These are phyloP conservation scores for Amyelois transitella DNA, from an alignment of 1,140 invertebrate genomes.

Conservation along the genomic window DNA sequence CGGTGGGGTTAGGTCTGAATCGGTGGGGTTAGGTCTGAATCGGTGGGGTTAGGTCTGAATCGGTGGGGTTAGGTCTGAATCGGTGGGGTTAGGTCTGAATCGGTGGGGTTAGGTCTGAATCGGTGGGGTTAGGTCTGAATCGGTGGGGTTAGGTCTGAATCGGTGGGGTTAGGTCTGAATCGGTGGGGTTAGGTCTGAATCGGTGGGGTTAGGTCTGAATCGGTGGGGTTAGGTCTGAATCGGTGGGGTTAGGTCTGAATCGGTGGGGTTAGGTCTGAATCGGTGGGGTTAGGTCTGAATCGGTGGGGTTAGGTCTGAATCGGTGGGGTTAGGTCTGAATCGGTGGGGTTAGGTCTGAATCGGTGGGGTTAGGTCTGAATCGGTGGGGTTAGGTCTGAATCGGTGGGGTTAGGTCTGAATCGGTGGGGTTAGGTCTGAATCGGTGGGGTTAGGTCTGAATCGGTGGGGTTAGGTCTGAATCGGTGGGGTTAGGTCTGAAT, in stretches of 20 bases:
- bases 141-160: constrained; percentile 18
- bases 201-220: constrained; percentile 18
- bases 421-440: constrained; percentile 29
- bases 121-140: constrained; percentile 27
- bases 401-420: constrained; percentile 29
- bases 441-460: constrained; percentile 27
- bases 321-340: constrained; percentile 28
- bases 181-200: constrained; percentile 21
- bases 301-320: constrained; percentile 29
- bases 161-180: constrained; percentile 20
- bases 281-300: constrained; percentile 27
- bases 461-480: constrained; percentile 22
- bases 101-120: constrained; percentile 26
- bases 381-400: constrained; percentile 26
- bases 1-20: constrained; percentile 39
- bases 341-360: constrained; percentile 25
- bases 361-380: constrained; percentile 28
- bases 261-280: constrained; percentile 26
- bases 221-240: constrained; percentile 16
- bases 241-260: constrained; percentile 24
- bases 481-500: constrained; percentile 10
- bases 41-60: constrained; percentile 29
- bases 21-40: constrained; percentile 65
- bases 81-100: constrained; percentile 24
- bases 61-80: constrained; percentile 27